These are phyloP conservation scores for Lycocorax pyrrhopterus DNA, from an alignment of 2,113 vertebrate genomes.

Conservation along the genomic window DNA sequence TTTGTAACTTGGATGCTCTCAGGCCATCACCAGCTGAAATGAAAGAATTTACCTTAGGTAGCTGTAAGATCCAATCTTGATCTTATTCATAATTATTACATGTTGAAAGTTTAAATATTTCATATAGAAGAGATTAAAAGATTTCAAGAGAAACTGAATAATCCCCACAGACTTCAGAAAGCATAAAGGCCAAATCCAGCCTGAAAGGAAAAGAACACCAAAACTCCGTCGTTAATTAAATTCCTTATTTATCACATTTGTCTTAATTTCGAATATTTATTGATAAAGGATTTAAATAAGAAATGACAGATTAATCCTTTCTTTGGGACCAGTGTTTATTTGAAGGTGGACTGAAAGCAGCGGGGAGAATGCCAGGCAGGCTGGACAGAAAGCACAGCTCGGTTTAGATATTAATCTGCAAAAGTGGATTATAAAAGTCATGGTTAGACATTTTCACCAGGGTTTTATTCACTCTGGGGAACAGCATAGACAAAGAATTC, in stretches of 20 bases:
- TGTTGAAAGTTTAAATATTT: conserved; percentile 59
- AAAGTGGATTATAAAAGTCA: neutral
- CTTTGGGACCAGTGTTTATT: neutral
- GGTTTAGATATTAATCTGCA: neutral
- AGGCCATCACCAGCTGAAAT: neutral
- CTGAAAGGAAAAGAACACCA: neutral
- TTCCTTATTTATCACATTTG: conserved; percentile 34
- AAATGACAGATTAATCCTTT: conserved; percentile 34
- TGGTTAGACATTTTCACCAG: neutral
- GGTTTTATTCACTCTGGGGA: neutral
- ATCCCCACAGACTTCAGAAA: neutral
- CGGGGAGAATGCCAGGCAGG: neutral
- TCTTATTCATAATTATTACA: conserved; percentile 43
- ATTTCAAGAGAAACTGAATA: neutral
- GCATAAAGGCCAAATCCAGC: neutral
- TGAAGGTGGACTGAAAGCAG: neutral
- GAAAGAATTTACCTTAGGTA: neutral
- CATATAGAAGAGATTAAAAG: conserved; percentile 42
- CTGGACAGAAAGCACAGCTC: neutral
- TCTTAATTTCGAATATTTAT: conserved; percentile 55
- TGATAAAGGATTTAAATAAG: conserved; percentile 24
- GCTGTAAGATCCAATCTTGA: neutral
- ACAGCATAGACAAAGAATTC: neutral
- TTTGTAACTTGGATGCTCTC: neutral
- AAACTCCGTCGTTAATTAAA: conserved; percentile 20